Conservation (phyloP, 2,113 vertebrate genomes). For the Mellivora capensis region DNA sequence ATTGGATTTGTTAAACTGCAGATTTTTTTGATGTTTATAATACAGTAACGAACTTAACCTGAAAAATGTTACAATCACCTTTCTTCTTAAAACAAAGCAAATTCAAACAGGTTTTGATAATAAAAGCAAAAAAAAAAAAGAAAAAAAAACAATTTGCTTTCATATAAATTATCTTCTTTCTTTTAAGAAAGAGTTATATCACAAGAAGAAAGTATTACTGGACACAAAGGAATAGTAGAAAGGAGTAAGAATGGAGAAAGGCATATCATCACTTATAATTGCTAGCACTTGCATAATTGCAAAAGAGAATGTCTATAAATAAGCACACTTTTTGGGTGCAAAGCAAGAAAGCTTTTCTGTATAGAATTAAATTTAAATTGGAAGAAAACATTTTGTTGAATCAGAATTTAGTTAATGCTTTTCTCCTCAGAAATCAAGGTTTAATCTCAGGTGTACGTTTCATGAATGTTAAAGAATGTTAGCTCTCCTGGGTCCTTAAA, state of each 20-base stretch:
- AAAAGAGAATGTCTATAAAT: constrained; percentile 39
- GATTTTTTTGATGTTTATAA: background rate
- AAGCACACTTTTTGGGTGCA: background rate
- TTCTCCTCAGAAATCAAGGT: constrained; percentile 5
- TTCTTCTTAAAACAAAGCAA: background rate
- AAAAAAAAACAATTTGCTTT: background rate
- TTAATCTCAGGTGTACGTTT: background rate
- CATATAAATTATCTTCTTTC: background rate
- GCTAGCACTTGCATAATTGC: background rate
- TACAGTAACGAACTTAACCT: background rate
- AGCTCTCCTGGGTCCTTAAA: background rate
- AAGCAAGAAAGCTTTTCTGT: constrained; percentile 35
- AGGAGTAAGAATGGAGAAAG: background rate
- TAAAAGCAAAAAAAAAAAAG: background rate
- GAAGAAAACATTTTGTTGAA: constrained; percentile 35
- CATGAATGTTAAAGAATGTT: background rate
- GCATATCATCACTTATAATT: background rate
- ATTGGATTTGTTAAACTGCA: background rate
- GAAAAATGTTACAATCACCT: background rate
- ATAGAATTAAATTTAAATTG: constrained; percentile 20
- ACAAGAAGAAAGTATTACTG: background rate
- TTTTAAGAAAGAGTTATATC: background rate
- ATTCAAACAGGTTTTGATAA: background rate
- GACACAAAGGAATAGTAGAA: background rate
- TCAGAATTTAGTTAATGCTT: constrained; percentile 42